Evolutionary conservation across 1,140 invertebrate genomes (phyloP).

Genomic region (Stegodyphus mimosarum): DNA sequence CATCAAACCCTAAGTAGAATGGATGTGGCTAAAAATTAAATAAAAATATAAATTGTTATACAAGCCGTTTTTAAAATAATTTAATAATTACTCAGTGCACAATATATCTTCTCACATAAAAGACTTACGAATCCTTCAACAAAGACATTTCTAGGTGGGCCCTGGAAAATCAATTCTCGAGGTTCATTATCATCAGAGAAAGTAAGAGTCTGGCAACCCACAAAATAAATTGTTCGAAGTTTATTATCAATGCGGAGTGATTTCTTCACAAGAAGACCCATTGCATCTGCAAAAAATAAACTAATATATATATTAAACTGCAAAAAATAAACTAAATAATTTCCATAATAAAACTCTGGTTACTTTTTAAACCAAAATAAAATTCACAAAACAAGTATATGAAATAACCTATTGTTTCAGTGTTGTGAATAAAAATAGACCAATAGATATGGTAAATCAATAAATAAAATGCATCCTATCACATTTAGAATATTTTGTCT

Average conservation of each 20-base stretch:
- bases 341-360: too few species aligned
- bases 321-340: too few species aligned
- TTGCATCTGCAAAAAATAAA: too few species aligned
- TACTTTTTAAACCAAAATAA: too few species aligned
- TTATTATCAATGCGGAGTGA: conserved; percentile 28
- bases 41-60: not conserved
- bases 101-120: not conserved
- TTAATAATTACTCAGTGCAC: not conserved
- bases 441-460: too few species aligned
- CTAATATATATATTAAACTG: too few species aligned
- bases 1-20: conserved; percentile 62
- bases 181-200: conserved; percentile 76
- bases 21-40: conserved; percentile 42
- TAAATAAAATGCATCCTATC: too few species aligned
- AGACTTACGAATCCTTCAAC: conserved; percentile 63
- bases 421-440: too few species aligned
- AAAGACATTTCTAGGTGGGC: conserved; percentile 63
- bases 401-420: too few species aligned
- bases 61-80: not conserved
- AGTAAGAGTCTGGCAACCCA: conserved; percentile 2
- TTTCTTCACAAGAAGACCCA: not conserved
- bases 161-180: conserved; percentile 82
- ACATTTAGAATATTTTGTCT: too few species aligned
- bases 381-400: too few species aligned
- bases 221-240: conserved; percentile 29